Evolutionary conservation across 2,797 vertebrate species (phyloP), one percentile per base, ranked within the genome.

Genomic region (Melanotaenia pygmaea): DNA sequence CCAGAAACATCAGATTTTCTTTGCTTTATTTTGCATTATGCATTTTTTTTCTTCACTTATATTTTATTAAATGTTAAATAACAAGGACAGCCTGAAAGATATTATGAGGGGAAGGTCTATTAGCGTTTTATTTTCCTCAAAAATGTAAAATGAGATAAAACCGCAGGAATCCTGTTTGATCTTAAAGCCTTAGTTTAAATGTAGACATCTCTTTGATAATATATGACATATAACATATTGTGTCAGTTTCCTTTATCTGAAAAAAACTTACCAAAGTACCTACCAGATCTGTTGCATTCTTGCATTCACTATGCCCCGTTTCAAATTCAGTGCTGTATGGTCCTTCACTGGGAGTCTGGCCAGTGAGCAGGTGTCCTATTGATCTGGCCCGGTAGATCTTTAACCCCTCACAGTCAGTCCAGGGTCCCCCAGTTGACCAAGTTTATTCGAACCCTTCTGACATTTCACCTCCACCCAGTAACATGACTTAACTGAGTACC

Each of bases 401-500:
- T 57, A 53, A 89, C 83, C 80, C 67, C 30, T 64, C 56, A 50
- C 79, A 58, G 65, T 76, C 82, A 67, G 63, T 80, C 88, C 70
- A 59, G 66, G 43, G 69, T 76, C 64, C 59, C 59, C 40, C 14
- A 28, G 37, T 81, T 62, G 70, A 79, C 77, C 66, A 68, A 53
- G 73, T 84, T 85, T 81, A 74, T 67, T 81, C 81, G 83, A 88
- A 86, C 87, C 66, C 40, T 28, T 45, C 61, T 89, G 66, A 86
- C 87, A 70, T 65, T 76, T 80, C 26, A 64, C 59, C 76, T 88
- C 64, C 62, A 54, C 51, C 51, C 9, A 2, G 24, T 77, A 66
- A 65, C 59, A 76, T 70, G 37, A 82, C 45, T 84, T 64, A 66
- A 76, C 64, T 13, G n/a, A 68, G 70, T 63, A 59, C 47, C 24